Conservation (phyloP, 2,888 invertebrate genomes). For the Melitaea athalia region DNA sequence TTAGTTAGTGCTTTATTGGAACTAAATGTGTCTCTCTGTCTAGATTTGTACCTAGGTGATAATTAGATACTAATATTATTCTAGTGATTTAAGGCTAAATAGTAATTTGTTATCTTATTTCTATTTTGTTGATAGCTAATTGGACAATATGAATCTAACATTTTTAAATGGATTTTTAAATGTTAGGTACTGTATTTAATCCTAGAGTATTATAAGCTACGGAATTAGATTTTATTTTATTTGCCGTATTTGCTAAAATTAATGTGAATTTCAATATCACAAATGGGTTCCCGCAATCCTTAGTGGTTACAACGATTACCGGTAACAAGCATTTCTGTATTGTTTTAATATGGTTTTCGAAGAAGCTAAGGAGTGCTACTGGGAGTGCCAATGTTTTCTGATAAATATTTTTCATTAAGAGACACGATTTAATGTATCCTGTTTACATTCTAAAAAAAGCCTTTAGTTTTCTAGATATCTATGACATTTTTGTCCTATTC, state of each 20-base stretch:
- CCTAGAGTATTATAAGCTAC: neutral
- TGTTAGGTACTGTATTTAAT: neutral
- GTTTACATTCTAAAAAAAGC: no score
- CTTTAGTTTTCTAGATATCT: no score
- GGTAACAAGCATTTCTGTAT: neutral
- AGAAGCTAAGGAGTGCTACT: neutral
- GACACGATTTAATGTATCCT: no score
- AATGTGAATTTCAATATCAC: neutral
- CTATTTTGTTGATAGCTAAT: neutral
- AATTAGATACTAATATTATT: neutral
- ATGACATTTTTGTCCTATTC: no score
- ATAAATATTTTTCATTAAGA: neutral
- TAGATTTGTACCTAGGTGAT: neutral
- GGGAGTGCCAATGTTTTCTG: neutral
- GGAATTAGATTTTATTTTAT: neutral
- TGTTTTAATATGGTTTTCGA: neutral
- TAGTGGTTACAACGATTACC: neutral
- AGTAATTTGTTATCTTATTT: neutral
- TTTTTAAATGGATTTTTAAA: no score
- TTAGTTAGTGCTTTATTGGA: neutral
- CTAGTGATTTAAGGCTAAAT: neutral
- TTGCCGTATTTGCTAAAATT: neutral
- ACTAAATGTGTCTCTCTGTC: neutral
- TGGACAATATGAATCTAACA: no score
- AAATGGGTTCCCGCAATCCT: neutral